Conservation (phyloP, 1,140 invertebrate species). For the Oreohelix idahoensis region DNA sequence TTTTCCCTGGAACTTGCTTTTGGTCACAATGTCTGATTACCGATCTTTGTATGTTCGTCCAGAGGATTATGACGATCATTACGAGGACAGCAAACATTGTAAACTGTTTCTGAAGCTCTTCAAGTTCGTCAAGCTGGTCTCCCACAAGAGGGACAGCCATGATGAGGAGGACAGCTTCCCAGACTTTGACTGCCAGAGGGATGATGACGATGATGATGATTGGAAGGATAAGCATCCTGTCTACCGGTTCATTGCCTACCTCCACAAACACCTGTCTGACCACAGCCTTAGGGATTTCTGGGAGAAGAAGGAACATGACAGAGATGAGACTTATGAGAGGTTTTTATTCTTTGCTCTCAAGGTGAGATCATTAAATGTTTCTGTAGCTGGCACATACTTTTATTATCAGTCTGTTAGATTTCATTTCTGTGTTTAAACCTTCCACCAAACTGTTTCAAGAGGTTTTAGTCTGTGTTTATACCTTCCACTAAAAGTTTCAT, state of each 20-base stretch:
- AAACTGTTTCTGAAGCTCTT: conserved; percentile 6
- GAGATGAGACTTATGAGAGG: background rate
- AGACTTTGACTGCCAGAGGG: background rate
- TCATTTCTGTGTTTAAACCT: too few relatives aligned
- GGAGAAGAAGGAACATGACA: background rate
- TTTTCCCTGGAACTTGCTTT: too few relatives aligned
- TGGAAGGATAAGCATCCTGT: background rate
- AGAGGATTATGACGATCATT: background rate
- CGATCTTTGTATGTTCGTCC: too few relatives aligned
- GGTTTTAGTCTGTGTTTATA: too few relatives aligned
- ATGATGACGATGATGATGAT: conserved; percentile 15
- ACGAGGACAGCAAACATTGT: background rate
- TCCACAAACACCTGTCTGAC: background rate
- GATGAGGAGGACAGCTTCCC: background rate
- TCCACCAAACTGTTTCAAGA: too few relatives aligned
- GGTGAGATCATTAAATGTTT: background rate
- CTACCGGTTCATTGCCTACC: background rate
- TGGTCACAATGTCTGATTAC: too few relatives aligned
- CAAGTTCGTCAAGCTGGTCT: background rate
- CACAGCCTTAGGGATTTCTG: background rate
- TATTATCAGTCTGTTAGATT: too few relatives aligned
- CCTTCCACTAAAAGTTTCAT: too few relatives aligned
- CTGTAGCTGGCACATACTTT: too few relatives aligned
- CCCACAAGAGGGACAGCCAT: background rate
- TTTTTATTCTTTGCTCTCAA: background rate